phyloP scores from a whole-genome alignment of 2,113 vertebrate genomes.

The Cephalopterus ornatus region DNA sequence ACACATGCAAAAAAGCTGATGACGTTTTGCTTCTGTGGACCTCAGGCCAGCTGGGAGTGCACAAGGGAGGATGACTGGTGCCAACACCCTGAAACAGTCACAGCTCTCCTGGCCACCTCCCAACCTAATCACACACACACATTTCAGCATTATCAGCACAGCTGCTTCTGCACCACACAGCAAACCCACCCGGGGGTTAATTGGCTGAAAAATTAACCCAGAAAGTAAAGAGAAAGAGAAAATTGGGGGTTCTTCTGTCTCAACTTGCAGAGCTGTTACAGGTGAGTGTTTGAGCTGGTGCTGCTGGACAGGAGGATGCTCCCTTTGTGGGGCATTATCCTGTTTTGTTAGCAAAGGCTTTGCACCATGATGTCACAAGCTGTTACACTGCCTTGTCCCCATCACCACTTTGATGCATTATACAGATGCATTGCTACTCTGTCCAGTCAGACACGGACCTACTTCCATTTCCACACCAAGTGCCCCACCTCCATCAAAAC shows the following conservation, averaged over 20 bases:
- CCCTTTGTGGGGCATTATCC: not conserved
- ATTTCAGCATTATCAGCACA: constrained; percentile 17
- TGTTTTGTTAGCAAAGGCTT: not conserved
- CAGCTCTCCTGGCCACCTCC: not conserved
- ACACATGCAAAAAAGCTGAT: not conserved
- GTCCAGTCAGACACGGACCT: not conserved
- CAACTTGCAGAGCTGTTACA: not conserved
- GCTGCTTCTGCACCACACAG: not conserved
- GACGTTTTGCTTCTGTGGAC: not conserved
- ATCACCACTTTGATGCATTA: not conserved
- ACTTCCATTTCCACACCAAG: not conserved
- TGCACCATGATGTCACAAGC: not conserved
- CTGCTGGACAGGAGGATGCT: not conserved
- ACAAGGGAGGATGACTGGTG: not conserved
- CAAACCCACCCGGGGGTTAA: not conserved
- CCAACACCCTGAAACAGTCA: not conserved
- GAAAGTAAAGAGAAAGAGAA: not conserved
- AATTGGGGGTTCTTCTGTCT: not conserved
- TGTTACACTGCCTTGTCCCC: not conserved
- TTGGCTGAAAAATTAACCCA: constrained; percentile 7
- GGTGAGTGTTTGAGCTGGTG: not conserved
- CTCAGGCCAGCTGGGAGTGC: not conserved
- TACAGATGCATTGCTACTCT: not conserved
- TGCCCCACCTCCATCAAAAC: not conserved
- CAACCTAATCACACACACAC: not conserved